Conservation (phyloP, 2,888 invertebrate genomes). For the Drosophila macrothrix region DNA sequence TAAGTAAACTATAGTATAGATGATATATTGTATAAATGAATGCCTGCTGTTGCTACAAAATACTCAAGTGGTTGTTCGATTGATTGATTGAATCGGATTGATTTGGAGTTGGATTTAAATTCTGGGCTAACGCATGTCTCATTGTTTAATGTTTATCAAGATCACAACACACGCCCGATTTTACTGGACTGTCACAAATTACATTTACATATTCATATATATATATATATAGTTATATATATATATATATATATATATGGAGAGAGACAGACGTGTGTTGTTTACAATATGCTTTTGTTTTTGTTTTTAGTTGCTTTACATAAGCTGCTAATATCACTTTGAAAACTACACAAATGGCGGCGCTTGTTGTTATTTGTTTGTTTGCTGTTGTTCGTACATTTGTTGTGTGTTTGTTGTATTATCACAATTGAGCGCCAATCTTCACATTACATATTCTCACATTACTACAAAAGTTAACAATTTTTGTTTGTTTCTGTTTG, state of each 20-base stretch:
- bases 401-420: conserved; percentile 57
- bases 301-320: conserved; percentile 27
- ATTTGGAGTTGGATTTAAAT: conserved; percentile 23
- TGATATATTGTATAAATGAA: conserved; percentile 69
- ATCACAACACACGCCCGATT: conserved; percentile 39
- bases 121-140: conserved; percentile 63
- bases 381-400: conserved; percentile 52
- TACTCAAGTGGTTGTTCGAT: conserved; percentile 53
- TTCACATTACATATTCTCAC: conserved; percentile 55
- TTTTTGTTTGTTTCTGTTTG: conserved; percentile 40
- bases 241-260: conserved; percentile 22
- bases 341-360: conserved; percentile 76
- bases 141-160: conserved; percentile 25
- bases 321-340: conserved; percentile 78
- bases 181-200: conserved; percentile 33
- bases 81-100: conserved; percentile 50
- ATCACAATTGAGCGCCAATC: conserved; percentile 74
- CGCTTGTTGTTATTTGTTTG: conserved; percentile 44
- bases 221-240: conserved; percentile 23
- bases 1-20: conserved; percentile 51
- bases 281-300: conserved; percentile 44
- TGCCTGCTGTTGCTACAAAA: conserved; percentile 65
- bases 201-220: conserved; percentile 34
- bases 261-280: conserved; percentile 32
- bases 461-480: conserved; percentile 78